A percentile compares a stretch with the other conserved stretches of the same genome.
phyloP scores from a whole-genome alignment of 2,113 vertebrate genomes.

The Labeo rohita region DNA sequence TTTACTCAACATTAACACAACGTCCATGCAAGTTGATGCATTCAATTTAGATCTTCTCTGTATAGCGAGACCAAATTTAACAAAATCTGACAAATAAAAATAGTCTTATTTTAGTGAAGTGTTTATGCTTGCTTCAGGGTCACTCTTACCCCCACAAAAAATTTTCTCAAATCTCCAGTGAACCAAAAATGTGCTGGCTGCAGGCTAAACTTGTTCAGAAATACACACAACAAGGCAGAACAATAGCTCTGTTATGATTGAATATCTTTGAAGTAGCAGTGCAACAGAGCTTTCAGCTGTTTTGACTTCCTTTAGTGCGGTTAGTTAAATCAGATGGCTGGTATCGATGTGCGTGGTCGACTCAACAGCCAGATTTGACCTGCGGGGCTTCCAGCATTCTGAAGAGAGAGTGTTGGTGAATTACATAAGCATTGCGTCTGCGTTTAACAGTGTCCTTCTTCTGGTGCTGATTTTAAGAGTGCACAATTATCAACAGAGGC shows the following conservation, averaged over 20 bases:
- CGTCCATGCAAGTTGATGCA: neutral
- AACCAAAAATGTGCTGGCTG: neutral
- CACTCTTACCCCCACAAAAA: neutral
- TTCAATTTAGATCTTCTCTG: neutral
- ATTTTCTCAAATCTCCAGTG: neutral
- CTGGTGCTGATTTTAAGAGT: neutral
- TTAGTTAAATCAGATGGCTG: constrained; percentile 45
- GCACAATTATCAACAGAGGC: neutral
- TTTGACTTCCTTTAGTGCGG: constrained; percentile 39
- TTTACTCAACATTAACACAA: neutral
- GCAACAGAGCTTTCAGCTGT: constrained; percentile 31
- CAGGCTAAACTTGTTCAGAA: neutral
- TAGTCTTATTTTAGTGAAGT: constrained; percentile 2
- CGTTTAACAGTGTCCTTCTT: constrained; percentile 35
- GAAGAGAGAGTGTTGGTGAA: constrained; percentile 30
- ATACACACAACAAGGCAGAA: neutral
- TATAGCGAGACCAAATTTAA: neutral
- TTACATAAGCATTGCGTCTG: constrained; percentile 46
- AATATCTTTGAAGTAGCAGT: constrained; percentile 38
- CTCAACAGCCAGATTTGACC: constrained; percentile 41
- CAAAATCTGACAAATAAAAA: neutral
- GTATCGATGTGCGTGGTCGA: constrained; percentile 47
- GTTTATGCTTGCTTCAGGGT: constrained; percentile 2
- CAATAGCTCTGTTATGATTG: neutral
- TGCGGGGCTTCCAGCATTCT: constrained; percentile 1